Evolutionary conservation across 2,797 vertebrate species (phyloP), one percentile per base, ranked within the genome.

Genomic region (Urosaurus nigricauda): DNA sequence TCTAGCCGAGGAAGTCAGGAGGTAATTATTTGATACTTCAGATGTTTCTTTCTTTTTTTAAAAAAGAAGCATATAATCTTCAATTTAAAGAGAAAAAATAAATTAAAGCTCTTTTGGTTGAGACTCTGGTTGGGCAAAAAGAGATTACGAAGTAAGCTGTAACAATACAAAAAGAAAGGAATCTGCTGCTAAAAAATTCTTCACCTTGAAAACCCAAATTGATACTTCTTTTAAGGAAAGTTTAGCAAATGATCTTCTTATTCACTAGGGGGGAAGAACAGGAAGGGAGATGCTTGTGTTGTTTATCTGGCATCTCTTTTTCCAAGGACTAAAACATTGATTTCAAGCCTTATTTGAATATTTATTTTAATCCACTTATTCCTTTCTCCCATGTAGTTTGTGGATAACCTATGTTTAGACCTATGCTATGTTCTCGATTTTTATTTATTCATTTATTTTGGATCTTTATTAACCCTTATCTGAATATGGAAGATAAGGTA

Each of bases 1-100:
- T 94, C 90, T 93, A 58, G 87, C 75, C 29, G 12, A 91, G 83
- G 85, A 92, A 86, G 87, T 92, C 92, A 93, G 85, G 21, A 89
- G 56, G 90, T 92, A 90, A 92, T 88, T 83, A 88, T 75, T 56
- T 91, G 74, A 93, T 90, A 94, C 70, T 92, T 74, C 75, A 14
- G n/a, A 47, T 94, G 58, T 14, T 94, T 78, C 16, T 88, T 92
- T 95, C 4, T 68, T 29, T 29, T 19, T 29, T 26, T 94, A 87
- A 75, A 92, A 89, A 47, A 0, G 51, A 47, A 0, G 51, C 89
- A 63, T 92, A 92, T 94, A 93, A 95, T 70, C 32, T 81, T 80
- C 43, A 1, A 8, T 40, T 17, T 35, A 79, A 35, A 60, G 40
- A 56, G 43, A 29, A 60, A 43, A 58, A 35, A 35, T 8, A 24